Evolutionary conservation across 1,140 invertebrate species (phyloP).

Genomic region (Sarcophaga bullata): DNA sequence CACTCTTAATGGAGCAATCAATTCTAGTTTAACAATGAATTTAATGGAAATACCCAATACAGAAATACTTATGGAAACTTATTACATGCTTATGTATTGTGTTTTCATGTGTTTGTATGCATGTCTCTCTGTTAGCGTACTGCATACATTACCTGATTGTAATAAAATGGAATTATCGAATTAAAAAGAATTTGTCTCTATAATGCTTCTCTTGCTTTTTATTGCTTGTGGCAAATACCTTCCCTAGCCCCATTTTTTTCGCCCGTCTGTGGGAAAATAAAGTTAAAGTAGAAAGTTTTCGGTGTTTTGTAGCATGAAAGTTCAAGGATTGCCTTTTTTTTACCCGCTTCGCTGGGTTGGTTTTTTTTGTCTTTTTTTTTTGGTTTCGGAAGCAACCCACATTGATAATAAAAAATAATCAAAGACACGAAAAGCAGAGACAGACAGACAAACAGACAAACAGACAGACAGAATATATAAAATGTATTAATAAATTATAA

Average conservation of each 20-base stretch:
- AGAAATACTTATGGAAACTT: too few relatives aligned
- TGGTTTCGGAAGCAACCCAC: too few relatives aligned
- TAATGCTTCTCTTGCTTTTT: too few relatives aligned
- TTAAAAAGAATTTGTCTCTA: neutral
- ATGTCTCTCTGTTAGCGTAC: too few relatives aligned
- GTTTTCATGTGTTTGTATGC: too few relatives aligned
- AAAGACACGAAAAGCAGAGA: neutral
- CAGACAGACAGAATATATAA: neutral
- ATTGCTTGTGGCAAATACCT: too few relatives aligned
- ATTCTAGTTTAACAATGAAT: too few relatives aligned
- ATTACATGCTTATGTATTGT: too few relatives aligned
- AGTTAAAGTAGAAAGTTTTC: neutral
- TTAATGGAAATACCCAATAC: too few relatives aligned
- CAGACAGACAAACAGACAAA: neutral
- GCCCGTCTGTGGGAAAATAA: neutral
- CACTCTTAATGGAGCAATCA: too few relatives aligned
- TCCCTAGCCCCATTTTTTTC: neutral
- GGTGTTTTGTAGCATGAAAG: slow-evolving; percentile 17
- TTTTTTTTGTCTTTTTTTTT: too few relatives aligned
- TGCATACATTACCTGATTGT: too few relatives aligned
- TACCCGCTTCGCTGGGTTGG: neutral
- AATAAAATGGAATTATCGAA: neutral
- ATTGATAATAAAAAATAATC: neutral
- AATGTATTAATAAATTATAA: slow-evolving; percentile 34
- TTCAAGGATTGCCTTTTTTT: neutral